phyloP scores from a whole-genome alignment of 2,113 vertebrate genomes.

The Elephantulus edwardii region DNA sequence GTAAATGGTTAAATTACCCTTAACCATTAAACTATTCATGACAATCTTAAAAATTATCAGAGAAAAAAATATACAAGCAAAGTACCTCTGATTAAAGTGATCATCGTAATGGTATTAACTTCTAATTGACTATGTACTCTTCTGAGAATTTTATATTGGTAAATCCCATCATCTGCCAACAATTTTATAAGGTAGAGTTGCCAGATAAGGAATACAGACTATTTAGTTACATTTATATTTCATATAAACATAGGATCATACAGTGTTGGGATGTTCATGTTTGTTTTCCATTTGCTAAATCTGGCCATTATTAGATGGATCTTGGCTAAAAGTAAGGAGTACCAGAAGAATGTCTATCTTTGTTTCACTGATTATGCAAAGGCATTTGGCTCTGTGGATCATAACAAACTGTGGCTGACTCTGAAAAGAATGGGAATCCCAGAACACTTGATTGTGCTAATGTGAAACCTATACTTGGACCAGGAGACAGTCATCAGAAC shows the following conservation, averaged over 20 bases:
- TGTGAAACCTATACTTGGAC: no score
- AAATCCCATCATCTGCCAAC: background rate
- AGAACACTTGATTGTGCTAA: no score
- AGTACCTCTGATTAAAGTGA: background rate
- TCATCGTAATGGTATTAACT: background rate
- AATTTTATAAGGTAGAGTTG: background rate
- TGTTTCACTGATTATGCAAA: no score
- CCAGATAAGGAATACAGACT: background rate
- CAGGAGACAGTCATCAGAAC: no score
- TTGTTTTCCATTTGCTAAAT: background rate
- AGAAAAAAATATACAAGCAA: background rate
- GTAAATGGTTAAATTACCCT: background rate
- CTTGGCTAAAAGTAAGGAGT: no score
- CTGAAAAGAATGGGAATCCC: no score
- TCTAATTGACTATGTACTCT: background rate
- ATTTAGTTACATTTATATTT: background rate
- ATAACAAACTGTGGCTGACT: no score
- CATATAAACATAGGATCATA: background rate
- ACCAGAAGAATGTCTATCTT: no score
- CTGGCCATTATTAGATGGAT: background rate
- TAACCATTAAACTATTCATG: no score
- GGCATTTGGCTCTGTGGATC: no score
- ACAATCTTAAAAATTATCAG: constrained; percentile 31
- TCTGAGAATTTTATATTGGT: background rate
- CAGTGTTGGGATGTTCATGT: background rate